These are phyloP conservation scores for Pomacea maculata DNA, from an alignment of 1,140 invertebrate genomes.

Conservation along the genomic window DNA sequence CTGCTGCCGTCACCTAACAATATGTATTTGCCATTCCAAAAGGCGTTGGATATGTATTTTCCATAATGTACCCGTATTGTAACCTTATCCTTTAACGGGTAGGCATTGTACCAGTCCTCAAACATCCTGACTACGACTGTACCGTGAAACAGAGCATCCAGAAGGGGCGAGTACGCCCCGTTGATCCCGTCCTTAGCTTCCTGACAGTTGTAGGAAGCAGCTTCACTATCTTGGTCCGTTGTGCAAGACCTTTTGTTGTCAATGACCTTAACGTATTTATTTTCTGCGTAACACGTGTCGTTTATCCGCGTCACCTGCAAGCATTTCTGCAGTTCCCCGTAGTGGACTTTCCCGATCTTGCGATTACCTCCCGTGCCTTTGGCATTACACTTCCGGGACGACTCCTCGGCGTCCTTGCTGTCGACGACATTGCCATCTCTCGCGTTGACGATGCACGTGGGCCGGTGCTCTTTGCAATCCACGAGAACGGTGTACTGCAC, in stretches of 20 bases:
- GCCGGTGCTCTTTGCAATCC: slow-evolving; percentile 26
- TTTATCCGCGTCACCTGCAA: slow-evolving; percentile 21
- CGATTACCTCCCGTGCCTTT: slow-evolving; percentile 38
- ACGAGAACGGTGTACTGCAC: slow-evolving; percentile 22
- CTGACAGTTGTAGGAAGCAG: slow-evolving; percentile 23
- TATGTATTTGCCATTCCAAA: slow-evolving; percentile 35
- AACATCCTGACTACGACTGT: slow-evolving; percentile 40
- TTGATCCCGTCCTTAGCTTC: too few species aligned
- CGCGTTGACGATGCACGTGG: slow-evolving; percentile 32
- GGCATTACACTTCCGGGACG: slow-evolving; percentile 22
- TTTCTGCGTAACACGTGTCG: slow-evolving; percentile 35
- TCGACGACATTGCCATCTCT: neutral
- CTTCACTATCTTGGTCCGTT: slow-evolving; percentile 15
- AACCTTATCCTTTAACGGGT: slow-evolving; percentile 27
- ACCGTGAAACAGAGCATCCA: too few species aligned
- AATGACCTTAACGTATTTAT: slow-evolving; percentile 41
- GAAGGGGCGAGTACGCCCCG: too few species aligned
- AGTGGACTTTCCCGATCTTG: slow-evolving; percentile 37
- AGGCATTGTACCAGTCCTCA: slow-evolving; percentile 33
- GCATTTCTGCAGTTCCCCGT: slow-evolving; percentile 32
- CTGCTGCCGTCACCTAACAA: slow-evolving; percentile 38
- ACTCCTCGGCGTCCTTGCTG: too few species aligned
- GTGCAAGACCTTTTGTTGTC: slow-evolving; percentile 28
- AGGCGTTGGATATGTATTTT: slow-evolving; percentile 28
- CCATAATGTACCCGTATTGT: slow-evolving; percentile 42